Conservation (phyloP, 1,140 invertebrate species). For the Muscidifurax raptorellus region DNA sequence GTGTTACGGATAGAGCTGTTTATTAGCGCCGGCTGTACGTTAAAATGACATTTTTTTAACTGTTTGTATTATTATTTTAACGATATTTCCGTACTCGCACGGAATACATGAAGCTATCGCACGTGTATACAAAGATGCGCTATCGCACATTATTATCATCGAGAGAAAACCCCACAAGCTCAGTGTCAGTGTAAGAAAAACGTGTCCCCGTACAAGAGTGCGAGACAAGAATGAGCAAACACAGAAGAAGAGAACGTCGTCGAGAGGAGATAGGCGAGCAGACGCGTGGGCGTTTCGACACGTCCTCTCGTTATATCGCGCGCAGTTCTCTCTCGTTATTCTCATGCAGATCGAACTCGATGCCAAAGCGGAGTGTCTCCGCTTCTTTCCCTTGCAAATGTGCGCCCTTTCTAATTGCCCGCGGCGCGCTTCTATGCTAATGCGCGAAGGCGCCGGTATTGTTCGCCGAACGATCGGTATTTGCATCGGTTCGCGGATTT, state of each 20-base stretch:
- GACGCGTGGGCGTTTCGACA: slow-evolving; percentile 36
- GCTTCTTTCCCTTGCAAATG: slow-evolving; percentile 42
- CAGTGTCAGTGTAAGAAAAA: too few species aligned
- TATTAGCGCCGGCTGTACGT: too few species aligned
- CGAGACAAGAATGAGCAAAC: neutral
- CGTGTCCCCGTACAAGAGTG: too few species aligned
- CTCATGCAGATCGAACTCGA: slow-evolving; percentile 27
- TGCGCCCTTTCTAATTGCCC: slow-evolving; percentile 41
- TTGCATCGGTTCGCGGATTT: slow-evolving; percentile 18
- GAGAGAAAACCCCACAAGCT: too few species aligned
- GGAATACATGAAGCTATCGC: too few species aligned
- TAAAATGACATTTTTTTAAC: too few species aligned
- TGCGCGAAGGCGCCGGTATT: neutral
- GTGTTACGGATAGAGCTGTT: too few species aligned
- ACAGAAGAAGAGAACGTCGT: neutral
- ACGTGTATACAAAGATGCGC: too few species aligned
- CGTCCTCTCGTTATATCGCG: slow-evolving; percentile 35
- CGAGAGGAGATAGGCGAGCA: neutral
- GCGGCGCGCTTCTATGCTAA: slow-evolving; percentile 34
- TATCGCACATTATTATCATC: too few species aligned
- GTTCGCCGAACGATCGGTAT: neutral
- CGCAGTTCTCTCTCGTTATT: slow-evolving; percentile 16
- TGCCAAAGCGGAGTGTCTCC: neutral
- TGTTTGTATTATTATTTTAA: too few species aligned
- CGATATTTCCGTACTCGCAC: too few species aligned